phyloP scores from a whole-genome alignment of 2,888 invertebrate genomes.

The Podabrus alpinus region DNA sequence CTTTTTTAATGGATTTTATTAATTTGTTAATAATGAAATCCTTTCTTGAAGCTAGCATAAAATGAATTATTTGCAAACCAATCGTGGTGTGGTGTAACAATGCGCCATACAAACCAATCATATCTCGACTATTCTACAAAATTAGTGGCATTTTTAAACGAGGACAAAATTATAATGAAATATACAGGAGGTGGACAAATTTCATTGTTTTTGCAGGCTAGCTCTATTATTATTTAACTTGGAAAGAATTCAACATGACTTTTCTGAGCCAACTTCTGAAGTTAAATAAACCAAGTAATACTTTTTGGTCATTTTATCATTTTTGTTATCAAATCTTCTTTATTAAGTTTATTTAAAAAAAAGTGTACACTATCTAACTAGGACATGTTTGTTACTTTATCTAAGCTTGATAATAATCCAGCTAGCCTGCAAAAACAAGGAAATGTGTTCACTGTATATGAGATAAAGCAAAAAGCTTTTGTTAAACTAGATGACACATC shows the following conservation, averaged over 20 bases:
- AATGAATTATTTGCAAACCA: not conserved
- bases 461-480: not conserved
- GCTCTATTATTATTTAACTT: not conserved
- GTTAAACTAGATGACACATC: constrained; percentile 1
- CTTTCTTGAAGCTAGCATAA: not conserved
- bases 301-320: no score
- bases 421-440: not conserved
- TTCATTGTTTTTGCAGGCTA: not conserved
- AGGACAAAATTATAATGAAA: not conserved
- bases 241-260: not conserved
- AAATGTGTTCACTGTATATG: not conserved
- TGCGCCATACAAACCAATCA: not conserved
- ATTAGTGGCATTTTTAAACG: not conserved
- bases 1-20: not conserved
- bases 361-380: no score
- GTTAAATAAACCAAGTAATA: no score
- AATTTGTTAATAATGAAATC: not conserved
- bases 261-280: no score
- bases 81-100: not conserved
- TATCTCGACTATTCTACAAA: not conserved
- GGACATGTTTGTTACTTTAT: not conserved
- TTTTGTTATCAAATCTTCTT: no score
- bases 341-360: no score
- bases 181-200: not conserved
- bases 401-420: not conserved